These are phyloP conservation scores for Tipula lateralis DNA, from an alignment of 2,888 invertebrate species.

Conservation along the genomic window DNA sequence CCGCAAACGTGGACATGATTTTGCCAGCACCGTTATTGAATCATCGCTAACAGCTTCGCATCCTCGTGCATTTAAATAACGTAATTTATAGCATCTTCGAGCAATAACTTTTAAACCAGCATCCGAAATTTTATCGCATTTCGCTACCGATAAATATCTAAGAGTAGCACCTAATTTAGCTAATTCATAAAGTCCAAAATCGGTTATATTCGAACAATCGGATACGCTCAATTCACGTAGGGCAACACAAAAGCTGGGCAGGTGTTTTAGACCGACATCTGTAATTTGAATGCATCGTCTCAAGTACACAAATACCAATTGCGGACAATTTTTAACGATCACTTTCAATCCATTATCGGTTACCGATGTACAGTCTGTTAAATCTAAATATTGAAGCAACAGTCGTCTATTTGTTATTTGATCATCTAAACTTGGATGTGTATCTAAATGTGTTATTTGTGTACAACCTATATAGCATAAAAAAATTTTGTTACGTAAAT, in stretches of 20 bases:
- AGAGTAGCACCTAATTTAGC: conserved; percentile 84
- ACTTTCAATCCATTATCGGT: conserved; percentile 80
- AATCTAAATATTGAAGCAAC: conserved; percentile 79
- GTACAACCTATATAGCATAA: conserved; percentile 60
- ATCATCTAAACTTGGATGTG: conserved; percentile 58
- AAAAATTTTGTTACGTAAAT: conserved; percentile 33
- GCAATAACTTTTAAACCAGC: conserved; percentile 84
- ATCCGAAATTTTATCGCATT: conserved; percentile 88
- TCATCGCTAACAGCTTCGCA: conserved; percentile 94
- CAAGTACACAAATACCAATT: conserved; percentile 79
- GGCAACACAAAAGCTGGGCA: conserved; percentile 81
- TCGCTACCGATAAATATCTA: conserved; percentile 87
- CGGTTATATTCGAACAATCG: conserved; percentile 83
- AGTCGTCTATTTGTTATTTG: conserved; percentile 56
- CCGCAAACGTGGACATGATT: conserved; percentile 77
- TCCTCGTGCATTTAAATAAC: conserved; percentile 86
- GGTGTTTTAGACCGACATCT: conserved; percentile 79
- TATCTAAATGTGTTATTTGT: conserved; percentile 72
- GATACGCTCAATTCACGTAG: conserved; percentile 84
- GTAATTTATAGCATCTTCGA: conserved; percentile 77
- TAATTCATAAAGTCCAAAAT: conserved; percentile 84
- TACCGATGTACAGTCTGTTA: conserved; percentile 81
- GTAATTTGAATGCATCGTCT: conserved; percentile 84
- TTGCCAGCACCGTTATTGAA: conserved; percentile 77
- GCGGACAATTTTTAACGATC: conserved; percentile 81